Base-by-base conservation (phyloP, 30 jellyfish, hydroid and myxozoan genomes). In the Aurelia sp. region DNA sequence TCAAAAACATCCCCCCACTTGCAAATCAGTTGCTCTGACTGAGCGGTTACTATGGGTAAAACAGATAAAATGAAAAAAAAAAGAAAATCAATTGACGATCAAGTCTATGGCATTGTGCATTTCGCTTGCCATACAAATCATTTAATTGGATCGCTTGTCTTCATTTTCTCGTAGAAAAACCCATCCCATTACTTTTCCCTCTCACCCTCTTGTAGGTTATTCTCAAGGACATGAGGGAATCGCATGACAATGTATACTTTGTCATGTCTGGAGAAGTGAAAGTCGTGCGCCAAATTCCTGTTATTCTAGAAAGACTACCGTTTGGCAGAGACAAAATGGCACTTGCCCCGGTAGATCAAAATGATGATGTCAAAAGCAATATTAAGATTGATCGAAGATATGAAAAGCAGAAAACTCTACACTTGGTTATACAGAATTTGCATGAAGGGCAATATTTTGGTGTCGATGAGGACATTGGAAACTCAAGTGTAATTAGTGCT, bases 211-310 rank as follows among this genome's bases (percentile, higher is more conserved):
- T 19, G 2, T 67, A 86, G 95, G 95, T 86, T 15, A 72, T 86
- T 35, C 44, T 86, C n/a, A 74, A 52, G 40, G 89, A 86, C 67
- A 35, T 75, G 61, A 88, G 95, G 10, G 80, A 86, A 44, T 7
- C 51, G n/a, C 88, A 73, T 33, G 95, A 86, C 18, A 70, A 47
- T 20, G 79, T 82, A 40, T 86, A 47, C 66, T 92, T 92, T 67
- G 68, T 92, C 75, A 88, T 87, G 80, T 69, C 94, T 33, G 98
- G 98, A 5, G 78, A 80, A 31, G 86, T 97, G 62, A 65, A 87
- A 60, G 97, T 92, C 31, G 97, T 92, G 33, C 98, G 98, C 11
- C 81, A 87, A 66, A 53, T 92, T 11, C 87, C 93, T 22, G 86
- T 72, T 38, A 64, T 72, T 5, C 30, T 76, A 5, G 87, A 64